Evolutionary conservation across 2,113 vertebrate genomes (phyloP), one percentile per base, ranked within the genome.

Genomic region (Gracilinanus agilis): DNA sequence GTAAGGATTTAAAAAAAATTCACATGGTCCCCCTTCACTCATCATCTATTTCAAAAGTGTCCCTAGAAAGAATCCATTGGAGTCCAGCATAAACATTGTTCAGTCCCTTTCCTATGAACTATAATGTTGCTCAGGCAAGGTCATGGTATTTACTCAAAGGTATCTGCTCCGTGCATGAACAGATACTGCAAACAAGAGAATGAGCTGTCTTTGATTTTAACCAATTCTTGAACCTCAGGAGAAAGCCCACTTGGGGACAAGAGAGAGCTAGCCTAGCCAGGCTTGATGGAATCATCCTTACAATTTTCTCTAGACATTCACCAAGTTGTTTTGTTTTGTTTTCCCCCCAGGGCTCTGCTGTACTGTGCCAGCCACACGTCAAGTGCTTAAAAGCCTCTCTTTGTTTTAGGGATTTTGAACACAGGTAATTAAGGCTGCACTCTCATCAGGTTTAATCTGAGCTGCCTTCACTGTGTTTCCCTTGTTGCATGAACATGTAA

Each of bases 391-490:
- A 97, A 96, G 97, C 91, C 91, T 94, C 90, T 90, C 95, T 97
- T 98, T 97, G 96, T 97, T 93, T 97, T 89, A 96, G 55, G 94
- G 92, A 95, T 96, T 95, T 94, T 94, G 94, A 88, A 96, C 95
- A 93, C 49, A 95, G 95, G 96, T 97, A 96, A 97, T 97, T 96
- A 97, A 96, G 93, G 67, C 96, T 93, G 92, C 54, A 91, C n/a
- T 92, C 93, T 89, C 95, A 96, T 92, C 27, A 1, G 83, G 90
- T 95, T 95, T 96, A 96, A 97, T 95, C 95, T 67, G 94, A 97
- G 93, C 96, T 88, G 96, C 67, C 91, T 96, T 96, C 96, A 53
- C 2, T 91, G 92, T 92, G 94, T 95, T 96, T 83, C 93, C 90
- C 91, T 96, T 91, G 94, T 67, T 95, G 95, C 53, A 95, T 54